phyloP scores from a whole-genome alignment of 1,140 invertebrate species.

The Lethrus apterus region DNA sequence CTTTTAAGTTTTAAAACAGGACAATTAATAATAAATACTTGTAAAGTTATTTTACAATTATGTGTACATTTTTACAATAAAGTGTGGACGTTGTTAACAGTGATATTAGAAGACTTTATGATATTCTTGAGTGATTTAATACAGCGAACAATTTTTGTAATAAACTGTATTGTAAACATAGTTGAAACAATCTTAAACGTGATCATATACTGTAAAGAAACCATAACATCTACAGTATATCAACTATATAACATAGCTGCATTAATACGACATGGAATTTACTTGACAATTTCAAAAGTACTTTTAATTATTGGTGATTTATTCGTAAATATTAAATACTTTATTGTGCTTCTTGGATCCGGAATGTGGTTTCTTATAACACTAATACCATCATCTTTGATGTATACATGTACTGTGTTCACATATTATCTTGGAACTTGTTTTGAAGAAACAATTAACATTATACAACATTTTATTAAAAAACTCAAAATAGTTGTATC shows the following conservation, averaged over 20 bases:
- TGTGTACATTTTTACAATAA: not conserved
- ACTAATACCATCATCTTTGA: conserved; percentile 5
- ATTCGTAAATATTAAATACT: conserved; percentile 1
- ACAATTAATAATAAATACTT: not conserved
- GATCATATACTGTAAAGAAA: not conserved
- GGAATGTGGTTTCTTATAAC: conserved; percentile 7
- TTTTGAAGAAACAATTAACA: not conserved
- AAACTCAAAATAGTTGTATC: not conserved
- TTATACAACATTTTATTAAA: not conserved
- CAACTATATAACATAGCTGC: no score
- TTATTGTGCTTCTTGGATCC: not conserved
- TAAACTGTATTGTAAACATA: not conserved
- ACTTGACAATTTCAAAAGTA: not conserved
- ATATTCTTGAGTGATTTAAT: conserved; percentile 1
- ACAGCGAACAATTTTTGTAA: not conserved
- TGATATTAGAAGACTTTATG: conserved; percentile 1
- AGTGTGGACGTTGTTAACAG: not conserved
- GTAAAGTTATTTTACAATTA: not conserved
- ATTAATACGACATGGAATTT: no score
- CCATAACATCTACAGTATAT: not conserved
- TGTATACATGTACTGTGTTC: conserved; percentile 2
- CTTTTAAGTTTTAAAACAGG: conserved; percentile 6
- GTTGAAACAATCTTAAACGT: not conserved
- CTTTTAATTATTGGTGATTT: not conserved
- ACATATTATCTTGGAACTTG: not conserved